A percentile compares a stretch with the other conserved stretches of the same genome.
These are phyloP conservation scores for Drosophila quinaria DNA, from an alignment of 2,888 invertebrate genomes.

Conservation along the genomic window DNA sequence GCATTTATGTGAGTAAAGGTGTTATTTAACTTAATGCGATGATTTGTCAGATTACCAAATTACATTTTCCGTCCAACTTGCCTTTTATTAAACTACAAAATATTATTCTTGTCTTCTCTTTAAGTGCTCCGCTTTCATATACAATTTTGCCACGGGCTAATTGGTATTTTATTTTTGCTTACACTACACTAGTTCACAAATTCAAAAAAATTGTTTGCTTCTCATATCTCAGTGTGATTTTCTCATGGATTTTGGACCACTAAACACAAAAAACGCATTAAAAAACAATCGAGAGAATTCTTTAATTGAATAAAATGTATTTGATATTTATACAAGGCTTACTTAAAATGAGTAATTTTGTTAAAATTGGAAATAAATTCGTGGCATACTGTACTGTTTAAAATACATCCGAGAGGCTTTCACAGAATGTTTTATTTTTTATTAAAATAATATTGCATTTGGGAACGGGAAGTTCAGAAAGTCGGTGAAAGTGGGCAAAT, in stretches of 20 bases:
- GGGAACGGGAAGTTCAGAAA: background rate
- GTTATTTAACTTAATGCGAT: slow-evolving; percentile 48
- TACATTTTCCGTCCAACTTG: slow-evolving; percentile 10
- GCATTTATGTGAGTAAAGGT: slow-evolving; percentile 14
- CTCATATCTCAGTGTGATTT: too few relatives aligned
- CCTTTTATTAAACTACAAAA: background rate
- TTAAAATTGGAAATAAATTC: too few relatives aligned
- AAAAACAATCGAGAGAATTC: too few relatives aligned
- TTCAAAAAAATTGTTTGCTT: too few relatives aligned
- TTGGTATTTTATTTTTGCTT: too few relatives aligned
- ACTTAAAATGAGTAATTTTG: too few relatives aligned
- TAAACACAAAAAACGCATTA: too few relatives aligned
- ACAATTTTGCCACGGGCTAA: background rate
- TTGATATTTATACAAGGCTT: too few relatives aligned
- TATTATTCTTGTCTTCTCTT: background rate
- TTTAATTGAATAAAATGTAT: too few relatives aligned
- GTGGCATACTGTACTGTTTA: background rate
- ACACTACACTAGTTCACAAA: too few relatives aligned
- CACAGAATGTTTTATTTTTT: background rate
- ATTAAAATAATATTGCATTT: background rate
- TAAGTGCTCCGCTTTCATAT: background rate
- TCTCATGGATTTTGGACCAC: too few relatives aligned
- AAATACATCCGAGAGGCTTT: background rate
- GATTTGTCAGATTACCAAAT: slow-evolving; percentile 58
- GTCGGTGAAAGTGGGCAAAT: background rate